A percentile compares a stretch with the other conserved stretches of the same genome.
These are phyloP conservation scores for Mormyrus proboscirostris DNA, from an alignment of 2,797 vertebrate genomes.

Conservation along the genomic window DNA sequence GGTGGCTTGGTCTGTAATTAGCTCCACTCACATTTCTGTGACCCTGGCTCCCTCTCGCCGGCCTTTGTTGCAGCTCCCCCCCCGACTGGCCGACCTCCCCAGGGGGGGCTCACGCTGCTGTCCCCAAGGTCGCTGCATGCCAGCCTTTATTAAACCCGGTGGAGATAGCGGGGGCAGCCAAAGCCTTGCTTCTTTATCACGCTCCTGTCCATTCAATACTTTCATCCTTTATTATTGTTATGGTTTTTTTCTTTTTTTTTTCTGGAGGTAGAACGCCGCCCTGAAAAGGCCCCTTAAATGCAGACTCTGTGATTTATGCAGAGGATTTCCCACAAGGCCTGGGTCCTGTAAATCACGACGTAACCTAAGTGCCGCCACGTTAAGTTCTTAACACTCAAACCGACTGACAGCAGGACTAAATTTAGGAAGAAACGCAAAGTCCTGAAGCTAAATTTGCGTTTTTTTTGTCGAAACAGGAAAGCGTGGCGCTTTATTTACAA, in stretches of 20 bases:
- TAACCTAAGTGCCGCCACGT: background rate
- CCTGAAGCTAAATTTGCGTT: background rate
- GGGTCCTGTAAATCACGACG: background rate
- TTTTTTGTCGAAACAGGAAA: background rate
- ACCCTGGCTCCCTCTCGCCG: background rate
- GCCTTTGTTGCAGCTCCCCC: background rate
- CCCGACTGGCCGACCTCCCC: constrained; percentile 12
- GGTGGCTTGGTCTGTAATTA: constrained; percentile 19
- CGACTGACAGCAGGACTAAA: background rate
- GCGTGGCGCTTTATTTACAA: background rate
- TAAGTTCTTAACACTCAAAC: constrained; percentile 2
- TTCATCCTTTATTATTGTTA: constrained; percentile 7
- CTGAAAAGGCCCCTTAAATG: background rate
- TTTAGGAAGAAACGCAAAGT: constrained; percentile 1
- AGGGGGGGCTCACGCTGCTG: constrained; percentile 27
- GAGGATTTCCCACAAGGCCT: background rate
- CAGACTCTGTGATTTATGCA: background rate
- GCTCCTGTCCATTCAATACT: background rate
- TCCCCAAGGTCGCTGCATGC: constrained; percentile 39
- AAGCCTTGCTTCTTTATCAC: background rate
- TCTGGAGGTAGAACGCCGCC: background rate
- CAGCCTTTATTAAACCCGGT: constrained; percentile 32
- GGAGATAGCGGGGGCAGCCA: background rate
- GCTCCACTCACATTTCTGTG: background rate
- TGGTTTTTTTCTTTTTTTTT: background rate